Evolutionary conservation across 2,888 invertebrate genomes (phyloP).

Genomic region (Dromius quadrimaculatus): DNA sequence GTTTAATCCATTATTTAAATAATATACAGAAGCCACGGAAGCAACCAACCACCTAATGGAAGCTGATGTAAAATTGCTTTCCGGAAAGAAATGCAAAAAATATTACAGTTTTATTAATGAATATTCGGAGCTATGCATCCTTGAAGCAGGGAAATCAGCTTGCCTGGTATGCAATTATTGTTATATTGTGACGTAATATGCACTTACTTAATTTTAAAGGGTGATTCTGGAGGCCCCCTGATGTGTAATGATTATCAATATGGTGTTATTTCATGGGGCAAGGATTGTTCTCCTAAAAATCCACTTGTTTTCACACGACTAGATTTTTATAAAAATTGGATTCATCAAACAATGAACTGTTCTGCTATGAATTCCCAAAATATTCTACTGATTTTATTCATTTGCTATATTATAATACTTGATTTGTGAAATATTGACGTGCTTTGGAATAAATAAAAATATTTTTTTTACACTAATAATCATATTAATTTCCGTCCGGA

Average conservation of each 20-base stretch:
- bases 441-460: too few relatives aligned
- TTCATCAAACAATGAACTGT: background rate
- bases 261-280: background rate
- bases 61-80: too few relatives aligned
- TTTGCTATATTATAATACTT: slow-evolving; percentile 12
- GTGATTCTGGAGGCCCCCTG: slow-evolving; percentile 28
- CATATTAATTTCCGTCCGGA: too few relatives aligned
- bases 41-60: too few relatives aligned
- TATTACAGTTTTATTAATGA: too few relatives aligned
- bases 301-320: slow-evolving; percentile 10
- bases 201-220: background rate
- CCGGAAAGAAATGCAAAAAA: too few relatives aligned
- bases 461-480: too few relatives aligned
- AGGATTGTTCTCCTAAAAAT: slow-evolving; percentile 10
- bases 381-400: background rate
- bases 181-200: too few relatives aligned
- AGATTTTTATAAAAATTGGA: slow-evolving; percentile 22
- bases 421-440: too few relatives aligned
- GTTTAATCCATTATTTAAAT: too few relatives aligned
- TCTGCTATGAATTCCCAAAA: background rate
- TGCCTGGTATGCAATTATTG: background rate
- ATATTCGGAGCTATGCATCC: too few relatives aligned
- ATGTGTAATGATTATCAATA: background rate
- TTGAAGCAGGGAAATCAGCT: background rate
- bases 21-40: too few relatives aligned